A percentile compares a stretch with the other conserved stretches of the same genome.
Conservation (phyloP, 1,140 invertebrate genomes). For the Halesus radiatus region DNA sequence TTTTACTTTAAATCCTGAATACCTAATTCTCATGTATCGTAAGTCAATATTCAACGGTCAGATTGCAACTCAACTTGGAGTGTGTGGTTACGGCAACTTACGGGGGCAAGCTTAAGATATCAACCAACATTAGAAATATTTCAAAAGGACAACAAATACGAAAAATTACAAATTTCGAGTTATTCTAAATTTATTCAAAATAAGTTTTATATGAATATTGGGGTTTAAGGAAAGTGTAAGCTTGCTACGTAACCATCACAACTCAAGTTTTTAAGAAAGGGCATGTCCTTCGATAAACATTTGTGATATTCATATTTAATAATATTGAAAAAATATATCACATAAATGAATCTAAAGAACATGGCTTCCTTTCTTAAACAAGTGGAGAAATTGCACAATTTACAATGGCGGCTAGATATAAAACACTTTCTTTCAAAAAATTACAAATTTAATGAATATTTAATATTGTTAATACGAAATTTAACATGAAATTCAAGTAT, state of each 20-base stretch:
- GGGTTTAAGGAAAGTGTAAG: not conserved
- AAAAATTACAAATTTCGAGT: too few relatives aligned
- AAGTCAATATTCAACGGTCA: constrained; percentile 5
- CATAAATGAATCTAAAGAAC: constrained; percentile 30
- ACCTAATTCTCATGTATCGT: constrained; percentile 16
- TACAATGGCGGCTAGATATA: not conserved
- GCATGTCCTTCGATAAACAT: constrained; percentile 30
- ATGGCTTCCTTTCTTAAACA: constrained; percentile 47
- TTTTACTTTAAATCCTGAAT: constrained; percentile 8
- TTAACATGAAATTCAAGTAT: not conserved
- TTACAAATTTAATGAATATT: too few relatives aligned
- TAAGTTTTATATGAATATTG: too few relatives aligned
- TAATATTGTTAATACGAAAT: too few relatives aligned
- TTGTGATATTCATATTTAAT: constrained; percentile 13
- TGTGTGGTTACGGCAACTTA: constrained; percentile 13
- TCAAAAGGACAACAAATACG: too few relatives aligned
- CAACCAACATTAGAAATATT: not conserved
- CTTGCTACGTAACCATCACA: constrained; percentile 20
- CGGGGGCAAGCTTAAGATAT: not conserved
- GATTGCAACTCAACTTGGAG: not conserved
- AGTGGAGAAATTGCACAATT: not conserved
- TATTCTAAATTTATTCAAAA: too few relatives aligned
- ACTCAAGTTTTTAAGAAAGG: constrained; percentile 29
- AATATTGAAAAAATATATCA: constrained; percentile 5
- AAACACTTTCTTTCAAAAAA: too few relatives aligned